A percentile compares a stretch with the other conserved stretches of the same genome.
phyloP scores from a whole-genome alignment of 2,888 invertebrate genomes.

The Periphyllus acericola region DNA sequence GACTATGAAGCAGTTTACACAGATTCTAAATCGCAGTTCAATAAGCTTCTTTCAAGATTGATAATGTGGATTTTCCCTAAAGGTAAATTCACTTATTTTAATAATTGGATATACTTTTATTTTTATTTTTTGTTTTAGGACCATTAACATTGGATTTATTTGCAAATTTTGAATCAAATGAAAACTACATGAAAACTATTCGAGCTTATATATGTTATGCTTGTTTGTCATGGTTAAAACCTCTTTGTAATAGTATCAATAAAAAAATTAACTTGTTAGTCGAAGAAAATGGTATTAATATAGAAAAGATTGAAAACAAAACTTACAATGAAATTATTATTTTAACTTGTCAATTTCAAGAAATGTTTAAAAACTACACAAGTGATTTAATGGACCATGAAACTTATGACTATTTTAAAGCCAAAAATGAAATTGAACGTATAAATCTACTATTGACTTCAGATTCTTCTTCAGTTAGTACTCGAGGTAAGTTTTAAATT shows the following conservation, averaged over 20 bases:
- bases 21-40: conserved; percentile 53
- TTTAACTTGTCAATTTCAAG: conserved; percentile 29
- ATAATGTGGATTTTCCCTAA: conserved; percentile 52
- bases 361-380: conserved; percentile 17
- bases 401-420: conserved; percentile 37
- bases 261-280: conserved; percentile 26
- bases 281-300: conserved; percentile 3
- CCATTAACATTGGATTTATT: conserved; percentile 30
- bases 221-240: conserved; percentile 48
- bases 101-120: not conserved
- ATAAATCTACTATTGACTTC: conserved; percentile 36
- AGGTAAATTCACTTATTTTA: conserved; percentile 20
- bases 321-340: conserved; percentile 18
- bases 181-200: conserved; percentile 40
- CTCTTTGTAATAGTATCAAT: conserved; percentile 32
- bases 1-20: conserved; percentile 38
- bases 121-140: conserved; percentile 25
- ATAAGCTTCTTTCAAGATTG: conserved; percentile 40
- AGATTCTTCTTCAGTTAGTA: not conserved
- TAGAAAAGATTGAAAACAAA: not conserved
- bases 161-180: conserved; percentile 26
- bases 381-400: conserved; percentile 29
- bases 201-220: conserved; percentile 39
- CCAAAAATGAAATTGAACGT: conserved; percentile 54
- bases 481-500: conserved; percentile 2